A percentile compares a stretch with the other conserved stretches of the same genome.
Evolutionary conservation across 2,888 invertebrate species (phyloP).

Genomic region (Ochlodes sylvanus): DNA sequence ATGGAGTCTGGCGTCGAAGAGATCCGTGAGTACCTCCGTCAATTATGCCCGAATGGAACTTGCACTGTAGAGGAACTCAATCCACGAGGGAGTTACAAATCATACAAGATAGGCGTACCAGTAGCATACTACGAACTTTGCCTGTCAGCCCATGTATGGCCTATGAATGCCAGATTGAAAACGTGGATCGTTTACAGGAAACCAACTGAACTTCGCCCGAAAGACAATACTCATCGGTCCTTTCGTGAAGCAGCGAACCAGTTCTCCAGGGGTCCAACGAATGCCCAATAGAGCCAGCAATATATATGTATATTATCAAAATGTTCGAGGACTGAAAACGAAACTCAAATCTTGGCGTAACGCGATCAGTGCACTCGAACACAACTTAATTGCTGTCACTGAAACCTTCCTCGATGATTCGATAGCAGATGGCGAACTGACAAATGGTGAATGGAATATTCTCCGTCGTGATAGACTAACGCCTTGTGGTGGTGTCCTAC

Average conservation of each 20-base stretch:
- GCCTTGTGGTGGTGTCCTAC: constrained; percentile 35
- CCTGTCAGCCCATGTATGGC: neutral
- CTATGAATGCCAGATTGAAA: constrained; percentile 9
- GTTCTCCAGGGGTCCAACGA: neutral
- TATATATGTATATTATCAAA: constrained; percentile 32
- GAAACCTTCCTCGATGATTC: constrained; percentile 37
- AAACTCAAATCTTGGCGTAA: constrained; percentile 33
- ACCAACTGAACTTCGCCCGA: neutral
- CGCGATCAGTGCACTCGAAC: constrained; percentile 5
- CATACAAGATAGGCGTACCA: neutral
- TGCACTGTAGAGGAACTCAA: neutral
- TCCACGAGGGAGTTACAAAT: neutral
- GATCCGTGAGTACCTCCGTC: neutral
- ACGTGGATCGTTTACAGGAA: neutral
- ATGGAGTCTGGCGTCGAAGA: neutral
- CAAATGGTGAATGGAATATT: constrained; percentile 30
- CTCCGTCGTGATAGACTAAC: constrained; percentile 35
- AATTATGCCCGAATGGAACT: neutral
- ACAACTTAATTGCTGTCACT: constrained; percentile 31
- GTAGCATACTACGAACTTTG: neutral
- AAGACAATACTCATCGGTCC: neutral
- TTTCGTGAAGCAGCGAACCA: constrained; percentile 6
- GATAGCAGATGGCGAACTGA: constrained; percentile 25
- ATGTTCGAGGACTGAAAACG: constrained; percentile 40
- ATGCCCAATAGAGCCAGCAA: too few relatives aligned